Conservation (phyloP, 1,140 invertebrate genomes). For the Brachionus rubens region DNA sequence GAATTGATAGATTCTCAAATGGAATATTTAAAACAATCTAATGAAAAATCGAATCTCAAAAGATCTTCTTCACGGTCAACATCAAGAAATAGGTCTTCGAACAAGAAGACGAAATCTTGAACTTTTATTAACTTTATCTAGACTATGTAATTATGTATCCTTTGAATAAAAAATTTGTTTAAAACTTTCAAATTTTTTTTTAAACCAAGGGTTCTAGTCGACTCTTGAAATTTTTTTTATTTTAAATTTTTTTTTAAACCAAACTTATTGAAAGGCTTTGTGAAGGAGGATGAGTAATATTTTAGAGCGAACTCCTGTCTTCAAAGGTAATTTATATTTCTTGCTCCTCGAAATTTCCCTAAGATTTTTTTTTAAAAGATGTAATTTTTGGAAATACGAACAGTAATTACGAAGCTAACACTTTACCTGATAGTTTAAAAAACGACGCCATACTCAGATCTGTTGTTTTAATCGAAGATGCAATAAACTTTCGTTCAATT, state of each 20-base stretch:
- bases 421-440: neutral
- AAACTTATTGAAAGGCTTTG: neutral
- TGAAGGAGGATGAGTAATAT: neutral
- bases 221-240: neutral
- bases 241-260: neutral
- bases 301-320: neutral
- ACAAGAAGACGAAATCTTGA: too few species aligned
- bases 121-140: too few species aligned
- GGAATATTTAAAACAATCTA: neutral
- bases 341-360: neutral
- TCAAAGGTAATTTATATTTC: neutral
- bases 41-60: neutral
- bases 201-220: neutral
- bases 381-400: neutral
- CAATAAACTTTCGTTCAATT: conserved; percentile 51
- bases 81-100: neutral
- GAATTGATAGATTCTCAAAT: conserved; percentile 22
- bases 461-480: conserved; percentile 39
- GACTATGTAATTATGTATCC: neutral
- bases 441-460: conserved; percentile 1
- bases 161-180: conserved; percentile 1
- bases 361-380: neutral
- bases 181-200: neutral
- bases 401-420: neutral
- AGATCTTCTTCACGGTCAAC: neutral